Conservation (phyloP, 2,888 invertebrate genomes). For the Lasioglossum lativentre region DNA sequence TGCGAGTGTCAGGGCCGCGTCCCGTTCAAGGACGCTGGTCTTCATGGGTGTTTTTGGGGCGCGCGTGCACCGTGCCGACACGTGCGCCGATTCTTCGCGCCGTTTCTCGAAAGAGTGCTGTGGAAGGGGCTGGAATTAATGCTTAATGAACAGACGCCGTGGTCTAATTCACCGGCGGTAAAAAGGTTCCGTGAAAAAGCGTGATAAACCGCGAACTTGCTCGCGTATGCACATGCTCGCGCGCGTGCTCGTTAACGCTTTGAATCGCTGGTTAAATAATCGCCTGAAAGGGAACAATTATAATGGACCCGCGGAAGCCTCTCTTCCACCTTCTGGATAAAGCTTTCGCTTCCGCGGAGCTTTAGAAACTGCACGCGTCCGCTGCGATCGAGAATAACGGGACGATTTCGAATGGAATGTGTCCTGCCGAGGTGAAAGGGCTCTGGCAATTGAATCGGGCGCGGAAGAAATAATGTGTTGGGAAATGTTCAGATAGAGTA, state of each 20-base stretch:
- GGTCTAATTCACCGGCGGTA: background rate
- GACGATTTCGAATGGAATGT: background rate
- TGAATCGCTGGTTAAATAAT: slow-evolving; percentile 29
- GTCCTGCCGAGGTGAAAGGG: background rate
- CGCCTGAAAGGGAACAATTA: slow-evolving; percentile 30
- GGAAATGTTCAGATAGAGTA: background rate
- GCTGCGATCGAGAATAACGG: background rate
- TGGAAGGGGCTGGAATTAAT: background rate
- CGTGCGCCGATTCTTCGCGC: slow-evolving; percentile 24
- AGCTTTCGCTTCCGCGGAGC: background rate
- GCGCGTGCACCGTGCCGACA: slow-evolving; percentile 21
- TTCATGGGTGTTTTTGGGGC: slow-evolving; percentile 21
- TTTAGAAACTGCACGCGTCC: background rate
- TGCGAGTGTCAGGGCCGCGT: slow-evolving; percentile 47
- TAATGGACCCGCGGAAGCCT: background rate
- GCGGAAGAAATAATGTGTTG: background rate
- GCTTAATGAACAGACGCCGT: slow-evolving; percentile 24
- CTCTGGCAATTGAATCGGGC: background rate
- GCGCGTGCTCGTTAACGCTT: slow-evolving; percentile 38
- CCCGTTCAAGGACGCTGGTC: slow-evolving; percentile 44
- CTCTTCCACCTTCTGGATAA: background rate
- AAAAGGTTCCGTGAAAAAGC: background rate
- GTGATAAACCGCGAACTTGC: slow-evolving; percentile 10
- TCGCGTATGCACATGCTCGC: background rate
- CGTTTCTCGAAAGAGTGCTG: background rate